Conservation (phyloP, 92 coral and sea anemone species). For the Hydrozoanthus gracilis region DNA sequence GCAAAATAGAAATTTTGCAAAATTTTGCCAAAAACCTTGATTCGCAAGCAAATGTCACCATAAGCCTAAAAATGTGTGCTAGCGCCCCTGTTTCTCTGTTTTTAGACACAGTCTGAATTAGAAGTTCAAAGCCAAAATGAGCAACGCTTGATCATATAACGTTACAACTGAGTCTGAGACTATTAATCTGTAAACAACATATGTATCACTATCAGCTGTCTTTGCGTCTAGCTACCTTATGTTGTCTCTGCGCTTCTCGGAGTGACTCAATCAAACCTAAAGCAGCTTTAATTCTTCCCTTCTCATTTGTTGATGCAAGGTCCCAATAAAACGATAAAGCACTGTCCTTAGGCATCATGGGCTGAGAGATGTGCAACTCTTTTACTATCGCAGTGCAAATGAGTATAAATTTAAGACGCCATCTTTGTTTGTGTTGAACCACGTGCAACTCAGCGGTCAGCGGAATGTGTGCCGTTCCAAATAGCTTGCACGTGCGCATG, state of each 20-base stretch:
- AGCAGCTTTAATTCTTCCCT: constrained; percentile 82
- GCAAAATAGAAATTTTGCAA: too few species aligned
- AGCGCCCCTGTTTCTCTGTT: too few species aligned
- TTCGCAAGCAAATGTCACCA: too few species aligned
- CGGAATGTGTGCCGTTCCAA: neutral
- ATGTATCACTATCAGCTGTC: neutral
- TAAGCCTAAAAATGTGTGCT: too few species aligned
- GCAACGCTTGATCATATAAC: too few species aligned
- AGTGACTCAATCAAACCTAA: constrained; percentile 65
- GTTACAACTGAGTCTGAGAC: too few species aligned
- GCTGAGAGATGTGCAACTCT: neutral
- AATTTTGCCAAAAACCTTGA: too few species aligned
- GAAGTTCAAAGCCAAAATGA: too few species aligned
- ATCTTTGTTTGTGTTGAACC: constrained; percentile 28
- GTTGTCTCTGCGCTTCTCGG: constrained; percentile 63
- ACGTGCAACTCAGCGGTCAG: constrained; percentile 45
- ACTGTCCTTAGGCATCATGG: constrained; percentile 74
- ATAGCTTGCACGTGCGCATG: constrained; percentile 11
- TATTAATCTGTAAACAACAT: neutral
- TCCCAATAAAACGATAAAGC: constrained; percentile 90
- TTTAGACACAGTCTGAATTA: too few species aligned
- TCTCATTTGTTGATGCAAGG: constrained; percentile 87
- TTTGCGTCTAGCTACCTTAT: neutral
- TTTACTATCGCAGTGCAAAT: neutral
- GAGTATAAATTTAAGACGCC: neutral